These are phyloP conservation scores for Salmo trutta DNA, from an alignment of 2,797 vertebrate species.

Conservation along the genomic window DNA sequence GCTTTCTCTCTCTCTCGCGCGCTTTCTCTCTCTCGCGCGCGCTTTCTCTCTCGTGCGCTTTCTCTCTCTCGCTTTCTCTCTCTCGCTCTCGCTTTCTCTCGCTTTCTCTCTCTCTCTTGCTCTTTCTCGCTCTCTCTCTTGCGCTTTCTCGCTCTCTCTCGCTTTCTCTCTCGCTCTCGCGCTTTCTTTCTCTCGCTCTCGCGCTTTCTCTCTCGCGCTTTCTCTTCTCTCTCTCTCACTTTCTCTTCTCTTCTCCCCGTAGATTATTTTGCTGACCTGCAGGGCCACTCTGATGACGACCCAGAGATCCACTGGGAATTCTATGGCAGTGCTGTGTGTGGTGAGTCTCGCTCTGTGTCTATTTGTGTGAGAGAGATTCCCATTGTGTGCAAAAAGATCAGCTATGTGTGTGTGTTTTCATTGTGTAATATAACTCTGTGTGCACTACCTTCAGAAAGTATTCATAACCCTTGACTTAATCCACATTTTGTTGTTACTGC, in stretches of 20 bases:
- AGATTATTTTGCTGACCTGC: slow-evolving; percentile 97
- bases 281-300: slow-evolving; percentile 86
- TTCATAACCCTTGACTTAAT: too few relatives aligned
- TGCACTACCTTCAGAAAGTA: too few relatives aligned
- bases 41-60: too few relatives aligned
- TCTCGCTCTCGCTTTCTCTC: neutral
- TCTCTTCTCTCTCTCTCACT: too few relatives aligned
- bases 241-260: slow-evolving; percentile 42
- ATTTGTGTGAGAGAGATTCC: neutral
- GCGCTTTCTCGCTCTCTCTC: too few relatives aligned
- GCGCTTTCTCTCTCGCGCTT: neutral
- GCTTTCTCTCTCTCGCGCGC: too few relatives aligned
- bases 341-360: slow-evolving; percentile 75
- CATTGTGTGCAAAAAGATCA: neutral
- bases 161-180: too few relatives aligned
- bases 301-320: slow-evolving; percentile 89
- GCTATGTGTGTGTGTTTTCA: neutral
- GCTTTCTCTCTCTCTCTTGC: too few relatives aligned
- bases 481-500: too few relatives aligned
- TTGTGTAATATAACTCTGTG: neutral
- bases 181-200: neutral
- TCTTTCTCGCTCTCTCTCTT: too few relatives aligned
- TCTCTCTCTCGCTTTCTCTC: too few relatives aligned
- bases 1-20: too few relatives aligned
- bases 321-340: slow-evolving; percentile 92